Evolutionary conservation across 2,797 vertebrate genomes (phyloP), one percentile per base, ranked within the genome.

Genomic region (Acipenser transmontanus): DNA sequence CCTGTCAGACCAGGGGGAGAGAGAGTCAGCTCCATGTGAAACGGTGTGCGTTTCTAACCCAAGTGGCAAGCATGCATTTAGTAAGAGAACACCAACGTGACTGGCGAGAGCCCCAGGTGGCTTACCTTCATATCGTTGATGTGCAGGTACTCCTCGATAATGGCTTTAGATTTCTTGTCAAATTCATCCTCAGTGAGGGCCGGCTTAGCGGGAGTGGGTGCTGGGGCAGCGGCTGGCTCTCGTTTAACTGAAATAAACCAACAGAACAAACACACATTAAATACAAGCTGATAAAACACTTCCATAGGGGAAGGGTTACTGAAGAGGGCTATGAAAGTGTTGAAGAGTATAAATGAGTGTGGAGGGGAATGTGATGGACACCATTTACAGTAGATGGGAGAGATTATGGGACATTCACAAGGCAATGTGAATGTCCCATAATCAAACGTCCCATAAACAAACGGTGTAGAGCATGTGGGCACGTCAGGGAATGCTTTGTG

Each of bases 101-200:
- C 4, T 34, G 34, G 34, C 34, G 34, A 34, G 1, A 34, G 34
- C 34, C 34, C 34, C 34, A 34, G 34, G 34, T 34, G 34, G 1
- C 80, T 66, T 64, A 96, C 97, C 94, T 96, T 98, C 89, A 97
- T 88, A 83, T 99, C 95, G 20, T 95, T 97, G 76, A 98, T 95
- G 74, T 99, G 96, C 59, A 99, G 84, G 65, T 96, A 99, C 60
- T 99, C 97, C 74, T 99, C 96, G 48, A 94, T 96, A 76, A 99
- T 99, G 0, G 96, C 92, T 62, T 87, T 94, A 1, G 95, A 94
- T 77, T 99, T 99, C 88, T 94, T 99, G 62, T 91, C 94, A 57
- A 99, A 71, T 65, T 98, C 94, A 20, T 95, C 95, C 62, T 94
- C 93, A 0, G 89, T 93, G 62, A 99, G 78, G 0, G 73, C 70